phyloP scores from a whole-genome alignment of 2,797 vertebrate genomes.

The Hipposideros larvatus region DNA sequence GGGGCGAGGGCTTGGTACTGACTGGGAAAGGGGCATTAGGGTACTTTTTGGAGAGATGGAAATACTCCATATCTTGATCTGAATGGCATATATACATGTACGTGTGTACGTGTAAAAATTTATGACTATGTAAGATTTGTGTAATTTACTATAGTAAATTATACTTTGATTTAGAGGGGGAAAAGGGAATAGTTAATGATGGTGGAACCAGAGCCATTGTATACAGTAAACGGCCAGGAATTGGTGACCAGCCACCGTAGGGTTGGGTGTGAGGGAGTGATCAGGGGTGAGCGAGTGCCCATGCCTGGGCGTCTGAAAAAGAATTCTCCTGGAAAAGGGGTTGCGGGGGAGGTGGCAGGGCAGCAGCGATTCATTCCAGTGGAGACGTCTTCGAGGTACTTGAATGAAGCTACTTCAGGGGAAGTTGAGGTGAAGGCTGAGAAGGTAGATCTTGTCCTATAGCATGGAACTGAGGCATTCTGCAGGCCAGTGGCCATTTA shows the following conservation, averaged over 20 bases:
- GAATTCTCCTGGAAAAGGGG: background rate
- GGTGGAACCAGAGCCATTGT: background rate
- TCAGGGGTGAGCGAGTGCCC: background rate
- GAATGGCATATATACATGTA: background rate
- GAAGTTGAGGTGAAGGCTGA: background rate
- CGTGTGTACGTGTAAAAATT: background rate
- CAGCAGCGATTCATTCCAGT: background rate
- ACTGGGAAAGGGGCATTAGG: background rate
- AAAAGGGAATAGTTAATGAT: background rate
- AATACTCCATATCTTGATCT: background rate
- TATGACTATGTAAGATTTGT: background rate
- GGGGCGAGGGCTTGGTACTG: background rate
- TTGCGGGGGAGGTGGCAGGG: too few relatives aligned
- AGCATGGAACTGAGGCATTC: rapidly evolving
- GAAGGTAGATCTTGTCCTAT: background rate
- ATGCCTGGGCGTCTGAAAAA: rapidly evolving
- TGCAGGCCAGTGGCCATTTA: background rate
- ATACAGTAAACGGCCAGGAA: background rate
- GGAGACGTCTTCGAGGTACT: background rate
- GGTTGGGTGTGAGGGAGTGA: background rate
- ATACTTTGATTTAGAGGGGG: background rate
- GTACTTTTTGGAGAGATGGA: background rate
- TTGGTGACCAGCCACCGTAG: background rate
- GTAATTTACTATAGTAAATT: background rate
- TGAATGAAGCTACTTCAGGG: background rate